These are phyloP conservation scores for Sebastiscus tertius DNA, from an alignment of 2,797 vertebrate genomes.

Conservation along the genomic window DNA sequence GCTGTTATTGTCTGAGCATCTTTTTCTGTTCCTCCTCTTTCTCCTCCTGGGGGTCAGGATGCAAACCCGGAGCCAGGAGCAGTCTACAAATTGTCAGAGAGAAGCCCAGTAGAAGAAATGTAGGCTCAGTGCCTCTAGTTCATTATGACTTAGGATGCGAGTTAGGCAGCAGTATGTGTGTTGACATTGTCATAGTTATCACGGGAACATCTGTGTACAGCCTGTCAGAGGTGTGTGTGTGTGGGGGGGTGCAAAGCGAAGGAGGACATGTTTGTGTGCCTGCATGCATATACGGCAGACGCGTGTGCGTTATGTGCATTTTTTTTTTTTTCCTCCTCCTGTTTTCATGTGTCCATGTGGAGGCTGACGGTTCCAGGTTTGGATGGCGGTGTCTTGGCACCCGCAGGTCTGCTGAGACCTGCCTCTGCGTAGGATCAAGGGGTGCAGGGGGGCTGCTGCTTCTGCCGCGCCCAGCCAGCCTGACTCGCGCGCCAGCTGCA, in stretches of 20 bases:
- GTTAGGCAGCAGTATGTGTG: conserved; percentile 68
- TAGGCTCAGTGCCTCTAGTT: conserved; percentile 59
- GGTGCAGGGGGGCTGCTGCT: conserved; percentile 47
- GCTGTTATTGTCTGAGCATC: conserved; percentile 30
- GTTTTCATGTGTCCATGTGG: conserved; percentile 71
- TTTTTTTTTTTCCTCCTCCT: conserved; percentile 7
- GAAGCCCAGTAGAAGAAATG: conserved; percentile 60
- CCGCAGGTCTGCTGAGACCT: conserved; percentile 73
- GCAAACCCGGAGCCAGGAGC: conserved; percentile 56
- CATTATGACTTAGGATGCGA: conserved; percentile 72
- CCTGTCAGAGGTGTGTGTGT: conserved; percentile 68
- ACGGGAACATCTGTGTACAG: conserved; percentile 69
- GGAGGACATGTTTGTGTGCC: conserved; percentile 57
- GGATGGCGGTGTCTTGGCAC: conserved; percentile 76
- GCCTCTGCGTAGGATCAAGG: conserved; percentile 81
- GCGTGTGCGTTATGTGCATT: conserved; percentile 30
- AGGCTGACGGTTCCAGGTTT: conserved; percentile 75
- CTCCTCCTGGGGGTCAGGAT: conserved; percentile 55
- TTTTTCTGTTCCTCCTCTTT: conserved; percentile 27
- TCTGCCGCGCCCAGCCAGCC: conserved; percentile 63
- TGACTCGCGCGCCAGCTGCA: conserved; percentile 71
- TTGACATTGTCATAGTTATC: conserved; percentile 78
- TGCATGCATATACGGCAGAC: conserved; percentile 50
- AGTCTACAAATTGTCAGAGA: conserved; percentile 74
- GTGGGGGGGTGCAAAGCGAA: conserved; percentile 19